Base-by-base conservation (phyloP, 2,888 invertebrate genomes). In the Agonum fuliginosum region DNA sequence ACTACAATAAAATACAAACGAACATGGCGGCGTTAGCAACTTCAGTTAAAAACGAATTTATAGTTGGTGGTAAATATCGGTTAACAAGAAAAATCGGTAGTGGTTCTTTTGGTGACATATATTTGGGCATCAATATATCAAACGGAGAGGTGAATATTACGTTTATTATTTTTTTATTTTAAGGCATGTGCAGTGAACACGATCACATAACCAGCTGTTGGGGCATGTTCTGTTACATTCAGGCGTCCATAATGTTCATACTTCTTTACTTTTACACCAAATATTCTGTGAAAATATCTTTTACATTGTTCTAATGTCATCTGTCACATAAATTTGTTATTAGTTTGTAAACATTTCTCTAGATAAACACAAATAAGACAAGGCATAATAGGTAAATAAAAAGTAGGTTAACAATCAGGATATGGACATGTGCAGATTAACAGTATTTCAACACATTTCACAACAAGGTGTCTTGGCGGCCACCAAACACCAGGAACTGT, bases 91-190 rank as follows among this genome's bases (percentile, higher is more conserved):
- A 97, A 92, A 97, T 99, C 88, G 97, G 99, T 85, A 97, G 97
- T 89, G 99, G 99, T 83, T 99, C 99, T 82, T 99, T 99, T 88
- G 99, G 99, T 86, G 99, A 99, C 90, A 99, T 99, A 88, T 99
- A 97, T 90, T 91, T 99, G 87, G 98, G 96, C 82, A 94, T 96
- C 90, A 95, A 96, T 90, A 92, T 94, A 86, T 91, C 92, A 86
- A 95, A 94, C 90, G 96, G 96, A 88, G 96, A 96, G 93, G 94
- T 94, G 90, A 91, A 87, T 87, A 80, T 78, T 14, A 19, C 12
- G 46, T n/a, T 62, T 73, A 62, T 73, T 22, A 24, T 12, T 14
- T 62, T 17, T 27, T 19, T 54, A 8, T 27, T 48, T 14, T 30
- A 17, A 30, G n/a, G 54, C 22, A 51, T 51, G 34, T 54, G 43